These are phyloP conservation scores for Myoxocephalus aenaeus DNA, from an alignment of 2,797 vertebrate genomes.

Conservation along the genomic window DNA sequence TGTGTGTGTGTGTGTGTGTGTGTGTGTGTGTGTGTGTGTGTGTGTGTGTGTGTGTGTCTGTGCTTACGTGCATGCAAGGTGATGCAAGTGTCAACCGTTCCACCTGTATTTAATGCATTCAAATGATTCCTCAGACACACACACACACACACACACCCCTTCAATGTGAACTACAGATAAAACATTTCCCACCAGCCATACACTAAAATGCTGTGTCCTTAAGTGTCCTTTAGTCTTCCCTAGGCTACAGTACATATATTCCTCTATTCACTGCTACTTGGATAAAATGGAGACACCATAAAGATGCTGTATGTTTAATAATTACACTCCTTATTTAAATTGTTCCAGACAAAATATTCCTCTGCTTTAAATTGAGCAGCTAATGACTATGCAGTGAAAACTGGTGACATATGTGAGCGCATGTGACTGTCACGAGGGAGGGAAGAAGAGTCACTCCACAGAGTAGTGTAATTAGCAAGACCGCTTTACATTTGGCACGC, in stretches of 20 bases:
- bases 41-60: neutral
- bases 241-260: conserved; percentile 38
- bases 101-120: conserved; percentile 38
- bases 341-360: conserved; percentile 26
- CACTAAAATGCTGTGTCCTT: conserved; percentile 20
- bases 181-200: conserved; percentile 35
- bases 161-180: conserved; percentile 70
- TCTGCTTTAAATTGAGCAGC: conserved; percentile 43
- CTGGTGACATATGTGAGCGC: conserved; percentile 21
- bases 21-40: neutral
- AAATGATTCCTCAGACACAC: conserved; percentile 34
- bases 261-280: conserved; percentile 35
- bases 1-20: neutral
- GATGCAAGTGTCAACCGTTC: conserved; percentile 28
- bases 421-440: conserved; percentile 34
- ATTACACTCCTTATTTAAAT: conserved; percentile 42
- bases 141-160: neutral
- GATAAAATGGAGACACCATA: conserved; percentile 29
- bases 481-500: conserved; percentile 27
- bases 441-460: conserved; percentile 23
- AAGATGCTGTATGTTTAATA: conserved; percentile 40
- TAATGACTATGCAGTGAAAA: conserved; percentile 38
- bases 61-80: neutral
- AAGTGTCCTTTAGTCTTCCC: conserved; percentile 46
- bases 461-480: conserved; percentile 52